Percentiles rank a stretch among this genome's conserved stretches.
Evolutionary conservation across 1,140 invertebrate species (phyloP).

Genomic region (Trichonephila inaurata): DNA sequence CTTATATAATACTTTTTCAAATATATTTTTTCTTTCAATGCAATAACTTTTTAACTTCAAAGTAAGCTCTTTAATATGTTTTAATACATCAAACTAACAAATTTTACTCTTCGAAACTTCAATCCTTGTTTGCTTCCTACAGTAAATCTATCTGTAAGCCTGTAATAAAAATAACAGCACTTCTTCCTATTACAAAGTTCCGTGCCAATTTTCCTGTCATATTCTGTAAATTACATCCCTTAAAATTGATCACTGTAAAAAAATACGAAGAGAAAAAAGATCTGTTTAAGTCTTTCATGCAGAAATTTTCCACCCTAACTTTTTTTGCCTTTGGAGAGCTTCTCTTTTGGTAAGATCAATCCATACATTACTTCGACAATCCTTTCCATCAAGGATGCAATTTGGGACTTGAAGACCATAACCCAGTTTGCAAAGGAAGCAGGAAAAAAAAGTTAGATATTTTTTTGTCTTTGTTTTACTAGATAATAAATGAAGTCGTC

Average conservation of each 20-base stretch:
- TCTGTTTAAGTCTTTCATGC: neutral
- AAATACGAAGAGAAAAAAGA: neutral
- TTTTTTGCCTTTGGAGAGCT: neutral
- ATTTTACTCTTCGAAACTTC: neutral
- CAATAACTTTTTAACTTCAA: neutral
- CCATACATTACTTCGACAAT: slow-evolving; percentile 1
- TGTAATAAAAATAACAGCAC: neutral
- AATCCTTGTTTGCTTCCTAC: neutral
- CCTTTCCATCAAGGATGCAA: neutral
- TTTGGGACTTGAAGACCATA: neutral
- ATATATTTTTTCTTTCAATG: neutral
- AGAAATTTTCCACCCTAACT: neutral
- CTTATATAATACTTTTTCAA: neutral
- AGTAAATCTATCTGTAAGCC: neutral
- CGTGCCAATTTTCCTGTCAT: neutral
- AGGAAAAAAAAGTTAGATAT: neutral
- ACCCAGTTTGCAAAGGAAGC: neutral
- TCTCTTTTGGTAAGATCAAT: neutral
- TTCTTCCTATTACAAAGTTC: neutral
- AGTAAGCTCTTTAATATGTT: neutral
- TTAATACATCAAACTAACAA: neutral
- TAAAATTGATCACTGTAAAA: neutral
- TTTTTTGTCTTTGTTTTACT: slow-evolving; percentile 8
- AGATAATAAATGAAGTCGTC: neutral
- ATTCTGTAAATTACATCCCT: neutral